Evolutionary conservation across 2,113 vertebrate species (phyloP), one percentile per base, ranked within the genome.

Genomic region (Scomber japonicus): DNA sequence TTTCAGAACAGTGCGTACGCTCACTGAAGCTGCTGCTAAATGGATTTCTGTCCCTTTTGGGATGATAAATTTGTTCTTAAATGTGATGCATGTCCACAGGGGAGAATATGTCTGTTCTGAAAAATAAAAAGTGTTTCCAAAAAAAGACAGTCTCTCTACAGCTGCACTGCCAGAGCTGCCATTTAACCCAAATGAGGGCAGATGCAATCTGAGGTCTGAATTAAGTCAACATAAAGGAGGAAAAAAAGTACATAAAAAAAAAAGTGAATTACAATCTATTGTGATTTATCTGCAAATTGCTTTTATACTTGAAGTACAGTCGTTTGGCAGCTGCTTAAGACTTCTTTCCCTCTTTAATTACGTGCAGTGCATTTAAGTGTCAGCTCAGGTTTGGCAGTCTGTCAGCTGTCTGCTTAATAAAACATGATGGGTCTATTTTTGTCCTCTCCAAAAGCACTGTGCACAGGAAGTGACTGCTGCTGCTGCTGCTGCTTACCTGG

Each of bases 341-440:
- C 40, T 67, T 11, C 5, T 19, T 70, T 51, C 50, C 48, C 21
- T 55, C 21, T 76, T 82, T 75, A 80, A 88, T 84, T 68, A 88
- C 2, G 65, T 61, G 30, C 65, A 40, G 66, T 75, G 48, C 68
- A 70, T 87, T 87, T 78, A 69, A 64, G 44, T 51, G 76, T 88
- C 80, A 77, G 64, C 80, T 89, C 76, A 62, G 80, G 87, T 80
- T 83, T 73, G 83, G 78, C 66, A 64, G 53, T 74, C 71, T 62
- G 71, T 84, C 66, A 56, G 54, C 66, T 68, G 72, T 74, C 70
- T 80, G 59, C 55, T 90, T 60, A 89, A 93, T 91, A 86, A 91
- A 91, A 89, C 59, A 91, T 88, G 76, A 89, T 69, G 71, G 16
- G 3, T 82, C 85, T 89, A 75, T 87, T 90, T 87, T 82, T 78